Evolutionary conservation across 2,113 vertebrate species (phyloP).

Genomic region (Mesembrinibis cayennensis): DNA sequence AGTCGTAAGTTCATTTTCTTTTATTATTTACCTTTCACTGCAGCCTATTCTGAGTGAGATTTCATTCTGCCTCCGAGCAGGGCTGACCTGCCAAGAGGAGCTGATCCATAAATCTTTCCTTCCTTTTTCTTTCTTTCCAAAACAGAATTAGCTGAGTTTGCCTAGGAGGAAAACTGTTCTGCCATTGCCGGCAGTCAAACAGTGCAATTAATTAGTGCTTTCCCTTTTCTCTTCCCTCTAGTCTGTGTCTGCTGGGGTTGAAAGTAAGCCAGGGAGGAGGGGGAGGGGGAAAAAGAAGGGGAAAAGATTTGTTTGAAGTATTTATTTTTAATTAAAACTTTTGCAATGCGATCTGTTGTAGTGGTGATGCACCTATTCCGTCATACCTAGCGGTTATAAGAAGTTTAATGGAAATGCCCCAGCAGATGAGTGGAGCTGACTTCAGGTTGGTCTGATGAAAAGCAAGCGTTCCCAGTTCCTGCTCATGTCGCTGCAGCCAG

Average conservation of each 20-base stretch:
- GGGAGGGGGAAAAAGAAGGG: not conserved
- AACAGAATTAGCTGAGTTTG: conserved; percentile 56
- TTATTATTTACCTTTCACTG: conserved; percentile 50
- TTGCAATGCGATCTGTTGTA: not conserved
- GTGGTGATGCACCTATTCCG: not conserved
- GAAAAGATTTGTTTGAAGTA: not conserved
- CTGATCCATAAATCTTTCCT: conserved; percentile 66
- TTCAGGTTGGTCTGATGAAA: not conserved
- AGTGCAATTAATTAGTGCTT: conserved; percentile 61
- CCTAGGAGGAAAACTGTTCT: conserved; percentile 53
- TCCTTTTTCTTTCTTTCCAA: conserved; percentile 53
- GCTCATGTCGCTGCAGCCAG: not conserved
- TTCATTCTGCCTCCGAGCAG: conserved; percentile 53
- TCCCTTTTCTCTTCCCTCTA: conserved; percentile 21
- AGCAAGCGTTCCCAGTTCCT: not conserved
- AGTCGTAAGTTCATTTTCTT: conserved; percentile 53
- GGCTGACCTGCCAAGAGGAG: conserved; percentile 55
- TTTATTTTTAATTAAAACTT: not conserved
- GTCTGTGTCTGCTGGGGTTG: not conserved
- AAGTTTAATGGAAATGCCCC: not conserved
- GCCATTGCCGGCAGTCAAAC: conserved; percentile 45
- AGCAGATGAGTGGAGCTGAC: not conserved
- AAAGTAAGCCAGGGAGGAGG: not conserved
- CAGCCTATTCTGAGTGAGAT: conserved; percentile 22
- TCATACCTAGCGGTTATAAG: not conserved